Percentiles rank a stretch among this genome's conserved stretches.
Conservation (phyloP, 2,113 vertebrate species). For the Gallinago media region DNA sequence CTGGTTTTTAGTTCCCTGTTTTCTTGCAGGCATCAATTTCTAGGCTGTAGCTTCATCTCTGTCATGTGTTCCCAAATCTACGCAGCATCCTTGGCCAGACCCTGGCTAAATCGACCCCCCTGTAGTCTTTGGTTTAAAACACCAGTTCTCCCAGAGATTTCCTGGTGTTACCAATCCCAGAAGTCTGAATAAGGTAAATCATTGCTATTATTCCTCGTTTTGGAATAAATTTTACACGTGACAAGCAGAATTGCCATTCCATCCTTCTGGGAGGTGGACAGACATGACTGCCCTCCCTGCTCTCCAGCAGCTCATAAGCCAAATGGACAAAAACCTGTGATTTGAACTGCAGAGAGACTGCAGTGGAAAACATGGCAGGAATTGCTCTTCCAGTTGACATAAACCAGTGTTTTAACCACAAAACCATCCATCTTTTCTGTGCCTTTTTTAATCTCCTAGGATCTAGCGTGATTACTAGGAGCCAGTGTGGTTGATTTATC, state of each 20-base stretch:
- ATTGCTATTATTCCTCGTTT: rapidly evolving
- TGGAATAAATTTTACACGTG: background rate
- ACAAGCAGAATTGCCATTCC: background rate
- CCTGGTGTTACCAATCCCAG: background rate
- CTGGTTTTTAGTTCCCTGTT: background rate
- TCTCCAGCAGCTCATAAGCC: background rate
- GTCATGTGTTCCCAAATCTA: rapidly evolving
- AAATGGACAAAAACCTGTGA: background rate
- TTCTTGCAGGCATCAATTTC: background rate
- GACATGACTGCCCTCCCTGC: background rate
- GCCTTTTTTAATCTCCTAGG: background rate
- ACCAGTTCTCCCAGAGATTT: background rate
- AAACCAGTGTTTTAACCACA: background rate
- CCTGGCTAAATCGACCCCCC: background rate
- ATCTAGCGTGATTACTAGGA: background rate
- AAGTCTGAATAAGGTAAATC: background rate
- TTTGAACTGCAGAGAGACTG: background rate
- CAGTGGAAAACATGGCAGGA: background rate
- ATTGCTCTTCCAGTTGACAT: background rate
- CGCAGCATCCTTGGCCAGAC: background rate
- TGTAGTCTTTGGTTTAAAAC: background rate
- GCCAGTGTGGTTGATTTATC: background rate
- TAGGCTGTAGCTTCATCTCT: background rate
- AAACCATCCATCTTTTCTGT: background rate
- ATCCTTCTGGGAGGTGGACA: background rate